These are phyloP conservation scores for Spodoptera frugiperda DNA, from an alignment of 1,140 invertebrate species.

Conservation along the genomic window DNA sequence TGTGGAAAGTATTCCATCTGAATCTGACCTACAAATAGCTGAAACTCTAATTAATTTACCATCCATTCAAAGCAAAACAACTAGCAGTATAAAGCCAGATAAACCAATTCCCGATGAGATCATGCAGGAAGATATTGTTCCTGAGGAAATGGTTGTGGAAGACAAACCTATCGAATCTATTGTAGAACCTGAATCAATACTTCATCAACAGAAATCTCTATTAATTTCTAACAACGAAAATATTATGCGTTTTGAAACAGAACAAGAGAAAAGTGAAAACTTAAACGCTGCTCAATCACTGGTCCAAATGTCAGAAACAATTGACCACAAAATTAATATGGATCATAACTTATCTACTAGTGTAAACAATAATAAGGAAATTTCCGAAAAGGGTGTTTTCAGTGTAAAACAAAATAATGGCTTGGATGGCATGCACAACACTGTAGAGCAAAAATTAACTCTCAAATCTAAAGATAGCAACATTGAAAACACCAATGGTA, in stretches of 20 bases:
- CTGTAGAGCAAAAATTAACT: constrained; percentile 61
- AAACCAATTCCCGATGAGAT: constrained; percentile 27
- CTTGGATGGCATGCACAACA: constrained; percentile 45
- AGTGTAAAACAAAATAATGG: constrained; percentile 53
- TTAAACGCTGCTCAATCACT: constrained; percentile 83
- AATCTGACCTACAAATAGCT: constrained; percentile 83
- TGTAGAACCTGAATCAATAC: constrained; percentile 25
- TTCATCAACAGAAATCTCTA: constrained; percentile 50
- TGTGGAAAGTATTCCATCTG: constrained; percentile 68
- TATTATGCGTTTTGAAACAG: constrained; percentile 73
- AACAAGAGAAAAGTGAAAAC: constrained; percentile 82
- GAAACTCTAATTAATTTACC: constrained; percentile 83
- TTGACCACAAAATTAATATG: constrained; percentile 77
- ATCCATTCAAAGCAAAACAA: constrained; percentile 70
- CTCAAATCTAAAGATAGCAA: constrained; percentile 59
- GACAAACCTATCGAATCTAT: constrained; percentile 32
- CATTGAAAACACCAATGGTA: constrained; percentile 58
- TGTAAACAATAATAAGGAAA: constrained; percentile 58
- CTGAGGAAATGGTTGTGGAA: constrained; percentile 43
- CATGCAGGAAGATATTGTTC: constrained; percentile 44
- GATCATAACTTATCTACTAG: constrained; percentile 60
- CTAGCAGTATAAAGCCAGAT: constrained; percentile 49
- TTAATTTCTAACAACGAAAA: constrained; percentile 62
- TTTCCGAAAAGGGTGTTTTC: constrained; percentile 24
- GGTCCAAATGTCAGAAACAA: constrained; percentile 82